Evolutionary conservation across 2,113 vertebrate species (phyloP).

Genomic region (Heptranchias perlo): DNA sequence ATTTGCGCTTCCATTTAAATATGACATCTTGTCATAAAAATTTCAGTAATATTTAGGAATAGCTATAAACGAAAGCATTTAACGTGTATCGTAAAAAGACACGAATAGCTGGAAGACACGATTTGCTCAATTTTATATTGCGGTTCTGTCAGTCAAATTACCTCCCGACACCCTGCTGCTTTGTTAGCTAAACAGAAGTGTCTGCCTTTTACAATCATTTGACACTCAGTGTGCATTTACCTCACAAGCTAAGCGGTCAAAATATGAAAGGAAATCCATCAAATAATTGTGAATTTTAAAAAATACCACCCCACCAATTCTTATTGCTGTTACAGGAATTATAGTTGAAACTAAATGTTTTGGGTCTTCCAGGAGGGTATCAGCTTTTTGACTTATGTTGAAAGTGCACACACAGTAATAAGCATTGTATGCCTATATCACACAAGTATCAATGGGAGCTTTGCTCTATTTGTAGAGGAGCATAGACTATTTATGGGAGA

Average conservation of each 20-base stretch:
- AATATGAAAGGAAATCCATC: not conserved
- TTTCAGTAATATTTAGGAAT: not conserved
- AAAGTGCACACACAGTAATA: not conserved
- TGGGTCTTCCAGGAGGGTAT: not conserved
- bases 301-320: not conserved
- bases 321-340: not conserved
- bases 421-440: not conserved
- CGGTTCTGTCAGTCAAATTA: not conserved
- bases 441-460: not conserved
- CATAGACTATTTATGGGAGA: not conserved
- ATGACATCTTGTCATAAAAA: not conserved
- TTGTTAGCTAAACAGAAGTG: not conserved
- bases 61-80: not conserved
- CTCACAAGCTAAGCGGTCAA: not conserved
- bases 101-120: not conserved
- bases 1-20: not conserved
- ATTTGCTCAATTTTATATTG: not conserved
- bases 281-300: not conserved
- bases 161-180: constrained; percentile 9
- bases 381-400: not conserved
- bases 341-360: not conserved
- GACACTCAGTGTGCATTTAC: not conserved
- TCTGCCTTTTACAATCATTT: not conserved
- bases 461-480: not conserved
- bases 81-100: not conserved